Conservation (phyloP, 2,888 invertebrate genomes). For the Dichetophora obliterata region DNA sequence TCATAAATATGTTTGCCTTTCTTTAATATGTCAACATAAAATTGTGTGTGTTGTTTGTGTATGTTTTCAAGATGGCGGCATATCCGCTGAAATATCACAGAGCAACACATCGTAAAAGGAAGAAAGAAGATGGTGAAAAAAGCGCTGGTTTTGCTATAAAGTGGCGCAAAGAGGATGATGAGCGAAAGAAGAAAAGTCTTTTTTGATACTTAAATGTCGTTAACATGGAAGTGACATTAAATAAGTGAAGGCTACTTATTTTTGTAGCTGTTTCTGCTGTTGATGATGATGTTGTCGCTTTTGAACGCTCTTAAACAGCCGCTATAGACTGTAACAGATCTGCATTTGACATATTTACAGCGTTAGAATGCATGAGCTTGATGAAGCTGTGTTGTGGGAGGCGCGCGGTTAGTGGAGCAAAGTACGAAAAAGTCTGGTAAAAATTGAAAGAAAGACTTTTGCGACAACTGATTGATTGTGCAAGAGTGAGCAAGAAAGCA, state of each 20-base stretch:
- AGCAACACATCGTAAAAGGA: neutral
- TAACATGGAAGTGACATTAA: constrained; percentile 1
- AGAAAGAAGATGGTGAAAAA: neutral
- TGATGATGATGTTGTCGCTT: neutral
- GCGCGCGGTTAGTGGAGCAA: too few species aligned
- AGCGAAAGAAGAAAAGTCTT: neutral
- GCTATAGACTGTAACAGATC: neutral
- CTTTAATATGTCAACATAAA: constrained; percentile 16
- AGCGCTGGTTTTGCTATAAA: neutral
- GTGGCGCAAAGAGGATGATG: neutral
- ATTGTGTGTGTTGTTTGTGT: neutral
- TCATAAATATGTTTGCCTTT: neutral
- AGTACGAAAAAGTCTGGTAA: too few species aligned
- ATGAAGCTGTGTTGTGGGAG: too few species aligned
- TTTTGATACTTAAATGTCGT: neutral
- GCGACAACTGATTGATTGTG: neutral
- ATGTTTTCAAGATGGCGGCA: neutral
- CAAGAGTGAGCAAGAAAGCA: neutral
- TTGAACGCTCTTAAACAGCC: neutral
- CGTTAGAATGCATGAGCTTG: too few species aligned
- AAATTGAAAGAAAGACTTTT: neutral
- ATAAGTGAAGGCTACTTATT: neutral
- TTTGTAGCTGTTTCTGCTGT: neutral
- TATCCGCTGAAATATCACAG: neutral
- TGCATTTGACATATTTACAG: neutral